Percentiles rank a stretch among this genome's conserved stretches.
Evolutionary conservation across 2,113 vertebrate species (phyloP).

Genomic region (Jaculus jaculus): DNA sequence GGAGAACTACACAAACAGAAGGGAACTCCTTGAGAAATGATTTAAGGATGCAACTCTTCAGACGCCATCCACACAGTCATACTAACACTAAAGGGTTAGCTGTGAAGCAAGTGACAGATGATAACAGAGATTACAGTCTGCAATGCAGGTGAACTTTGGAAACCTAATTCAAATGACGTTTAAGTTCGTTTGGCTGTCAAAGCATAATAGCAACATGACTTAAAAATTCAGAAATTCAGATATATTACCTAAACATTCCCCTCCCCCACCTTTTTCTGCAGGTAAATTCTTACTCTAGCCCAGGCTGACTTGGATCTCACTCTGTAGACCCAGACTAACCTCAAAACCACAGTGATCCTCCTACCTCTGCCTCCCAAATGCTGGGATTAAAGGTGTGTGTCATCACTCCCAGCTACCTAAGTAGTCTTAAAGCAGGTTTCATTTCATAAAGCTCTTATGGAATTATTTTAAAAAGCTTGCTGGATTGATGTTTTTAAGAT

Average conservation of each 20-base stretch:
- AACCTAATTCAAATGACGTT: slow-evolving; percentile 92
- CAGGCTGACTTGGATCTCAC: no score
- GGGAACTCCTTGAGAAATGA: slow-evolving; percentile 95
- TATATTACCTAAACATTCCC: not conserved
- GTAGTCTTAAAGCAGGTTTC: slow-evolving; percentile 60
- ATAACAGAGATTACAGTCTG: slow-evolving; percentile 94
- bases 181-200: slow-evolving; percentile 95
- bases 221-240: not conserved
- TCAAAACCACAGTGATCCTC: no score
- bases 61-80: slow-evolving; percentile 94
- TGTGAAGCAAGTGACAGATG: slow-evolving; percentile 96
- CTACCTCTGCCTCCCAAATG: no score
- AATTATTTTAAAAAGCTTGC: slow-evolving; percentile 83
- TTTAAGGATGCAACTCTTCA: slow-evolving; percentile 73
- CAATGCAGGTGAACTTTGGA: slow-evolving; percentile 92
- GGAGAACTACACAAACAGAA: slow-evolving; percentile 94
- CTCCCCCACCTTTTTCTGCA: not conserved
- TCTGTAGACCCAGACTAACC: no score
- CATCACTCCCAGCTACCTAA: no score
- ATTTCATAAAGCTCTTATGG: slow-evolving; percentile 81
- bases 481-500: slow-evolving; percentile 79
- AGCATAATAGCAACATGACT: slow-evolving; percentile 82
- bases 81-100: slow-evolving; percentile 91
- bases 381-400: no score
- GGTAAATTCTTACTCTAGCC: not conserved